Evolutionary conservation across 2,113 vertebrate genomes (phyloP), one percentile per base, ranked within the genome.

Genomic region (Microcebus ravelobensis): DNA sequence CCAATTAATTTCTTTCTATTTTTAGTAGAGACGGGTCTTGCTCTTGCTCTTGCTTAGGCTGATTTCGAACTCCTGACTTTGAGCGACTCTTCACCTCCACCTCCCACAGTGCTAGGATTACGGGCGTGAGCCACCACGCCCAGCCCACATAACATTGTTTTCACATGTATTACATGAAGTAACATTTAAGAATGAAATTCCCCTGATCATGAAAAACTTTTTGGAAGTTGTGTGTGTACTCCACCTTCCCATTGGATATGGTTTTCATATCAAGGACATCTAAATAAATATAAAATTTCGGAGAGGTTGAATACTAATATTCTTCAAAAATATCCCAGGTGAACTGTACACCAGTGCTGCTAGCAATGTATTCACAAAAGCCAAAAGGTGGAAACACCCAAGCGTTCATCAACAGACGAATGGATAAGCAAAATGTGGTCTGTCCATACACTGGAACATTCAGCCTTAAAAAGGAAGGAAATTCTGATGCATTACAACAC

Each of bases 291-390:
- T 52, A 74, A 59, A 92, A 61, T 71, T 57, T 55, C 74, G 12
- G 29, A 76, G 29, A 77, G 2, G 13, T 61, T 94, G 61, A 84
- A 93, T 84, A 39, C 14, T 82, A 76, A 61, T 77, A 45, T 71
- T 90, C 70, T 87, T 94, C n/a, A 70, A 48, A 94, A 88, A 76
- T 31, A 82, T 68, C 67, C 21, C 68, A 34, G 14, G 84, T 67
- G 52, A 50, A 61, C 12, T 21, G 39, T 71, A 39, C 14, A 92
- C 57, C 13, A 50, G 17, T 34, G 34, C 61, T 92, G 10, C 12
- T 74, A 84, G 90, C 34, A 63, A 23, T 57, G 59, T 48, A 71
- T 57, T 57, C 34, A 27, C 31, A 63, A 63, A 12, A 50, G 6
- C 71, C 87, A 63, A 39, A 70, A 71, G 68, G 68, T 39, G n/a